phyloP scores from a whole-genome alignment of 2,888 invertebrate genomes.

The Trachelus tabidus region DNA sequence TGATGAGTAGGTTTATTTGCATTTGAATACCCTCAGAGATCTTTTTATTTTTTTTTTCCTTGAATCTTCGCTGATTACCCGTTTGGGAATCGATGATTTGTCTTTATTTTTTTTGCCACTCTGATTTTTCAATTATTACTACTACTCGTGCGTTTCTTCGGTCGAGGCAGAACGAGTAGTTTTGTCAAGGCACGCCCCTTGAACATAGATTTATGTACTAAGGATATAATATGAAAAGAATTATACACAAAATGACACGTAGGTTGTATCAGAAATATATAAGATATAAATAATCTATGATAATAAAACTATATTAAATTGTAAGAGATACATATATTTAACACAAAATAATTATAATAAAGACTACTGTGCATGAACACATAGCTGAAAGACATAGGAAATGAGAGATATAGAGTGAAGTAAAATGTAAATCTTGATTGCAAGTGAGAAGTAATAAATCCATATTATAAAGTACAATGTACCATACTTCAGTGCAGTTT shows the following conservation, averaged over 20 bases:
- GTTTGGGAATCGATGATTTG: background rate
- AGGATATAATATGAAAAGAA: slow-evolving; percentile 22
- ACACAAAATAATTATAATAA: slow-evolving; percentile 32
- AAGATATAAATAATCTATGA: slow-evolving; percentile 43
- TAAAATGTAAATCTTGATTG: slow-evolving; percentile 22
- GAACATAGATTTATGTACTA: slow-evolving; percentile 14
- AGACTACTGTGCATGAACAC: slow-evolving; percentile 41
- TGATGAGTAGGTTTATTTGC: no score
- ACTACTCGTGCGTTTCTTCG: background rate
- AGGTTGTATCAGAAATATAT: slow-evolving; percentile 44
- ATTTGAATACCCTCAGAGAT: no score
- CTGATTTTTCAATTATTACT: slow-evolving; percentile 1
- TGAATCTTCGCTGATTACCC: no score
- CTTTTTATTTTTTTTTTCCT: no score
- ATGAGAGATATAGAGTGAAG: slow-evolving; percentile 27
- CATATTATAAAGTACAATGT: slow-evolving; percentile 43
- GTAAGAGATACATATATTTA: slow-evolving; percentile 48
- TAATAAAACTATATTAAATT: slow-evolving; percentile 38
- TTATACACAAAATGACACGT: slow-evolving; percentile 47
- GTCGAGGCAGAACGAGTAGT: background rate
- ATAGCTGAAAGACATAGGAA: slow-evolving; percentile 37
- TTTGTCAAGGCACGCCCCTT: background rate
- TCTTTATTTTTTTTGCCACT: background rate
- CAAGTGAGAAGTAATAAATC: slow-evolving; percentile 31
- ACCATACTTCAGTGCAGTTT: slow-evolving; percentile 30